Conservation (phyloP, 2,888 invertebrate species). For the Drosophila testacea region DNA sequence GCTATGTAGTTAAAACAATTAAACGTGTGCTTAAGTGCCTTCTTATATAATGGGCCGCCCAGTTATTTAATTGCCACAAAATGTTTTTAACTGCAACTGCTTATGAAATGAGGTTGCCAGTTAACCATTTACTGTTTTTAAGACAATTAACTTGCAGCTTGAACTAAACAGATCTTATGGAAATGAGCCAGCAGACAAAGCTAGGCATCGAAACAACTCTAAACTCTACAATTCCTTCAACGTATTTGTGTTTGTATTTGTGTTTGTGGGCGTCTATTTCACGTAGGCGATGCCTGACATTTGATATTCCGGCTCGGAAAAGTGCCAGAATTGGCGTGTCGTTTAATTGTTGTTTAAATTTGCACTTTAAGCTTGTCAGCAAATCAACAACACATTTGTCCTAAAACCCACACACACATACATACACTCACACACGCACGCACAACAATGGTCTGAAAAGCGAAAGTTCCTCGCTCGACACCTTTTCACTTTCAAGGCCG, state of each 20-base stretch:
- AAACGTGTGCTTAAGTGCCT: constrained; percentile 60
- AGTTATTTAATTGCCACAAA: constrained; percentile 65
- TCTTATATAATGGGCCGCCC: constrained; percentile 62
- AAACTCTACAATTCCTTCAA: no score
- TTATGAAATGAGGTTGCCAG: constrained; percentile 74
- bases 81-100: constrained; percentile 68
- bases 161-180: constrained; percentile 57
- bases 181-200: constrained; percentile 46
- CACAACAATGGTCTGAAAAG: constrained; percentile 39
- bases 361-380: constrained; percentile 50
- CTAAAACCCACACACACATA: constrained; percentile 19
- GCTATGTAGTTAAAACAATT: constrained; percentile 70
- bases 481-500: constrained; percentile 84
- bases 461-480: constrained; percentile 71
- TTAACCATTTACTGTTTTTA: constrained; percentile 11
- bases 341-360: constrained; percentile 62
- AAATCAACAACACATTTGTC: constrained; percentile 20
- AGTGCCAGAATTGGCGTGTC: constrained; percentile 63
- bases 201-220: constrained; percentile 3
- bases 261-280: constrained; percentile 26
- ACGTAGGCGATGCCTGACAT: constrained; percentile 66
- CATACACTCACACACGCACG: neutral
- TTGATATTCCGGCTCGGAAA: constrained; percentile 48
- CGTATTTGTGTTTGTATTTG: constrained; percentile 10
- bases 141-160: constrained; percentile 62